Conservation (phyloP, 2,888 invertebrate species). For the Dorcus hopei region DNA sequence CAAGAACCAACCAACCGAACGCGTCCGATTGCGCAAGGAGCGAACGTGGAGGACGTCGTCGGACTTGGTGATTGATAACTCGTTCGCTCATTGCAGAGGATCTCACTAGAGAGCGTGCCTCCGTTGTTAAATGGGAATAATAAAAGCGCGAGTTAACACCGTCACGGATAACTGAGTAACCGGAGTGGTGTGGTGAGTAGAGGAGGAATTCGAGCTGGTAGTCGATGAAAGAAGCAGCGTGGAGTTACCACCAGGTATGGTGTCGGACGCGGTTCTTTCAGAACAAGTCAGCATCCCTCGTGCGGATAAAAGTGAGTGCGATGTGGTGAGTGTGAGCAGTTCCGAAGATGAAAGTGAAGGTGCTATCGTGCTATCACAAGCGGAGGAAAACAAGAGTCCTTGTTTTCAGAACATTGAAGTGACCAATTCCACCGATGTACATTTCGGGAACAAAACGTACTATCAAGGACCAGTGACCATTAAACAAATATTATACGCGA, state of each 20-base stretch:
- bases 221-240: neutral
- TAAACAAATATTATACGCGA: conserved; percentile 63
- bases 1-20: neutral
- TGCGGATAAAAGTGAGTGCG: conserved; percentile 7
- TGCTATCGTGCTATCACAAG: conserved; percentile 17
- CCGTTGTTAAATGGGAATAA: neutral
- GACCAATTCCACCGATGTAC: conserved; percentile 67
- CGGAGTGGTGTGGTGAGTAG: neutral
- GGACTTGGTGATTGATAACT: neutral
- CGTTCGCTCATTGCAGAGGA: neutral
- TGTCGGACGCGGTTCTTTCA: conserved; percentile 14
- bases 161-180: neutral
- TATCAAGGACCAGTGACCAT: conserved; percentile 77
- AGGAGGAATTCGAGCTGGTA: neutral
- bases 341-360: conserved; percentile 15
- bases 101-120: neutral
- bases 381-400: conserved; percentile 30
- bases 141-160: neutral
- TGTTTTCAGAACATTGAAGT: conserved; percentile 63
- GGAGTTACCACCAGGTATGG: conserved; percentile 14
- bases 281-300: conserved; percentile 5
- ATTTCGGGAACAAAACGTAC: conserved; percentile 73
- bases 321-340: conserved; percentile 20
- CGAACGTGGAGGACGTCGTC: too few relatives aligned
- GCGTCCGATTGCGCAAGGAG: neutral